A percentile compares a stretch with the other conserved stretches of the same genome.
phyloP scores from a whole-genome alignment of 2,797 vertebrate genomes.

The Sciurus carolinensis region DNA sequence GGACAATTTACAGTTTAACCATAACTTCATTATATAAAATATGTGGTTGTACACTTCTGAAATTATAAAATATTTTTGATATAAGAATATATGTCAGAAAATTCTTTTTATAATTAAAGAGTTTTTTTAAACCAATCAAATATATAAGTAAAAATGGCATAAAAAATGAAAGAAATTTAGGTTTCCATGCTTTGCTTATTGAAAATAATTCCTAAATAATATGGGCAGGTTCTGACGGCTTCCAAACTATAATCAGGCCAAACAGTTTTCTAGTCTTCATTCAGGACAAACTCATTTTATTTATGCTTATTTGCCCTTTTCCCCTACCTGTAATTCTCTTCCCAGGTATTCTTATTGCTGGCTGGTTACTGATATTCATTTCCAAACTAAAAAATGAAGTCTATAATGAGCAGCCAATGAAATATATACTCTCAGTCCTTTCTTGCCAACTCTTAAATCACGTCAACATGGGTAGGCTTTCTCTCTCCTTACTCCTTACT shows the following conservation, averaged over 20 bases:
- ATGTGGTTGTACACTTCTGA: neutral
- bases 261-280: neutral
- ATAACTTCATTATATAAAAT: neutral
- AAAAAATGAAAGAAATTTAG: neutral
- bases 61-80: slow-evolving; percentile 24
- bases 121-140: neutral
- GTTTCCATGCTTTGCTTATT: neutral
- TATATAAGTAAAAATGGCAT: neutral
- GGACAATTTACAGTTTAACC: no score
- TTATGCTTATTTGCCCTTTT: neutral
- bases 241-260: neutral
- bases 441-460: neutral
- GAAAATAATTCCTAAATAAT: neutral
- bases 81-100: neutral
- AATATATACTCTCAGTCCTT: neutral
- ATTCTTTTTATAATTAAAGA: neutral
- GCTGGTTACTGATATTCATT: neutral
- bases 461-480: neutral
- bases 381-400: neutral
- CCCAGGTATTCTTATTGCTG: neutral
- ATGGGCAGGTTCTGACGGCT: neutral
- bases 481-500: neutral
- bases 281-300: neutral
- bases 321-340: neutral
- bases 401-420: neutral